Evolutionary conservation across 2,113 vertebrate genomes (phyloP), one percentile per base, ranked within the genome.

Genomic region (Aramus guarauna): DNA sequence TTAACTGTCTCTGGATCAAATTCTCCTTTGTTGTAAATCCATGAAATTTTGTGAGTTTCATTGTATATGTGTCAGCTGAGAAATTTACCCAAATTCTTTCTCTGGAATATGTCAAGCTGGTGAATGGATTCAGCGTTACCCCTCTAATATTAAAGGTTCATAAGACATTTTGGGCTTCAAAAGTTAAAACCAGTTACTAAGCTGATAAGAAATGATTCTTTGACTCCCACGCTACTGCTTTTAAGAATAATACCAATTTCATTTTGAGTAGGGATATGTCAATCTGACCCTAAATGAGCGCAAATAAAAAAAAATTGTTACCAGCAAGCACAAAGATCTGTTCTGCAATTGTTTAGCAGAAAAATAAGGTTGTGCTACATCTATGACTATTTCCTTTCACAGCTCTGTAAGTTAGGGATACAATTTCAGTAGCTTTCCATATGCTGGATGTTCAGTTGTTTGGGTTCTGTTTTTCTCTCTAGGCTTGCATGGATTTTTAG

Each of bases 31-130:
- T 9, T 72, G 45, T 43, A 94, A 84, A 62, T 69, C 39, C 30
- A 17, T 22, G 16, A 58, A 53, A 37, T 36, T 62, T 80, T 1
- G 0, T 63, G 37, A 1, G 0, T 58, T 91, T 52, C 39, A 47
- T 7, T 81, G 52, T 30, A 17, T 1, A 1, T 36, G 23, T 62
- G 24, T 71, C 71, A 75, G 37, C 47, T 72, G 62, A 64, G 29
- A 43, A 88, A 68, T 60, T 45, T 41, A 47, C 17, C 29, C 37
- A 36, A 2, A 14, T 53, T 63, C n/a, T 77, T 81, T 26, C 34
- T 47, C 62, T 85, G 27, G 11, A 64, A 9, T 64, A 12, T 69
- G 53, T 64, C 24, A 58, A 30, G 9, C 48, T 80, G 27, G 27
- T 62, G 50, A 69, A 69, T 29, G 29, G 17, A 32, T 29, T 82